Evolutionary conservation across 2,113 vertebrate genomes (phyloP), one percentile per base, ranked within the genome.

Genomic region (Ranitomeya variabilis): DNA sequence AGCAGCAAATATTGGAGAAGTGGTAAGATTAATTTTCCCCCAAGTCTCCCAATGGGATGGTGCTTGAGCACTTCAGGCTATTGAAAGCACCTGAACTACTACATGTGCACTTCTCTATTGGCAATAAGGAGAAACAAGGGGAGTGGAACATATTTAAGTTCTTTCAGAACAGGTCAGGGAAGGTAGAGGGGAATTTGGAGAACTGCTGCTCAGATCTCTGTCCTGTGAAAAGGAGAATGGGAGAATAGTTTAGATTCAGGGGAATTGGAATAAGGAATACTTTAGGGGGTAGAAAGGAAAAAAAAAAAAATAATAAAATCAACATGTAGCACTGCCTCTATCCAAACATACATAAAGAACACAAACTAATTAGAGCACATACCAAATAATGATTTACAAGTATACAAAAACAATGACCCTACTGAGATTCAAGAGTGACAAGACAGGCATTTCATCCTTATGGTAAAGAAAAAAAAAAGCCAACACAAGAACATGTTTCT

Each of bases 211-310:
- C 93, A 92, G 93, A 91, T 94, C 93, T 93, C 92, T 94, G 93
- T 92, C 94, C 94, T 94, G 94, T 94, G 94, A 92, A 94, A 85
- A 94, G 93, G 94, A 94, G 94, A 94, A 94, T 93, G 94, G 94
- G 93, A 92, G 93, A 93, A 92, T 92, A 93, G 93, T 94, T 93
- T 94, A 94, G 93, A 94, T 91, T 93, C 90, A 92, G 91, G 92
- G 90, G 92, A 92, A 92, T 90, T 93, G 91, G 89, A 51, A 79
- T 59, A 16, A 79, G 60, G 87, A 5, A n/a, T 21, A 84, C 7
- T 64, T 21, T 12, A 52, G 9, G 69, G 62, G 18, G 62, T 6
- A 21, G n/a, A 1, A 7, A 23, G 23, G 13, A 13, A 23, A 69
- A 88, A 77, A 64, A 21, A 31, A 37, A 31, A 31, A 13, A 69